phyloP scores from a whole-genome alignment of 1,140 invertebrate species.

The Formica selysi region DNA sequence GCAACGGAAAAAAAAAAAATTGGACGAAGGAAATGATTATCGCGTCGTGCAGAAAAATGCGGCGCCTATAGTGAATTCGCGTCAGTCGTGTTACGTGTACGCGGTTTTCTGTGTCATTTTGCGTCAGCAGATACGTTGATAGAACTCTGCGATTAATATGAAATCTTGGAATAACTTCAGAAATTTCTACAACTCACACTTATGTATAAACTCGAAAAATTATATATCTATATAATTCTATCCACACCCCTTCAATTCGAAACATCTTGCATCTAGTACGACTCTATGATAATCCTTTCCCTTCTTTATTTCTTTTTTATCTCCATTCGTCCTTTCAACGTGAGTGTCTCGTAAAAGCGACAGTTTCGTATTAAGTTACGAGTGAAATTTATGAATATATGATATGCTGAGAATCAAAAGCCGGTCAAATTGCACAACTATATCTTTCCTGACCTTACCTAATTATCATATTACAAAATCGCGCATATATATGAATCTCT shows the following conservation, averaged over 20 bases:
- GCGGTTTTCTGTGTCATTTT: slow-evolving; percentile 66
- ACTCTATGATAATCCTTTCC: no score
- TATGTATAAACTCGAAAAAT: background rate
- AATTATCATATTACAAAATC: slow-evolving; percentile 72
- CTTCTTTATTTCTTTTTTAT: background rate
- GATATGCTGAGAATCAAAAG: slow-evolving; percentile 74
- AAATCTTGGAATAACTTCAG: slow-evolving; percentile 23
- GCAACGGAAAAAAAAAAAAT: background rate
- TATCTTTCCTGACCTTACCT: slow-evolving; percentile 54
- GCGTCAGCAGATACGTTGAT: slow-evolving; percentile 54
- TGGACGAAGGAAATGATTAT: slow-evolving; percentile 1
- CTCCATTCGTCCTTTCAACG: background rate
- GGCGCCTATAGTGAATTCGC: slow-evolving; percentile 40
- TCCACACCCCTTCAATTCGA: background rate
- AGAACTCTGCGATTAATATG: background rate
- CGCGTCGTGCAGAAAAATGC: slow-evolving; percentile 23
- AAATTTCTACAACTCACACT: background rate
- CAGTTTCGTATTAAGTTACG: background rate
- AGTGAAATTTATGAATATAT: slow-evolving; percentile 26
- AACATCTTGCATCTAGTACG: no score
- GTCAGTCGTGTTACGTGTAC: slow-evolving; percentile 48
- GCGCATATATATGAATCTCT: slow-evolving; percentile 11
- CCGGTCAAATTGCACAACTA: slow-evolving; percentile 64
- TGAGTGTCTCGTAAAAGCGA: background rate
- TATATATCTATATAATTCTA: background rate